These are phyloP conservation scores for Muscidifurax raptorellus DNA, from an alignment of 1,140 invertebrate species.

Conservation along the genomic window DNA sequence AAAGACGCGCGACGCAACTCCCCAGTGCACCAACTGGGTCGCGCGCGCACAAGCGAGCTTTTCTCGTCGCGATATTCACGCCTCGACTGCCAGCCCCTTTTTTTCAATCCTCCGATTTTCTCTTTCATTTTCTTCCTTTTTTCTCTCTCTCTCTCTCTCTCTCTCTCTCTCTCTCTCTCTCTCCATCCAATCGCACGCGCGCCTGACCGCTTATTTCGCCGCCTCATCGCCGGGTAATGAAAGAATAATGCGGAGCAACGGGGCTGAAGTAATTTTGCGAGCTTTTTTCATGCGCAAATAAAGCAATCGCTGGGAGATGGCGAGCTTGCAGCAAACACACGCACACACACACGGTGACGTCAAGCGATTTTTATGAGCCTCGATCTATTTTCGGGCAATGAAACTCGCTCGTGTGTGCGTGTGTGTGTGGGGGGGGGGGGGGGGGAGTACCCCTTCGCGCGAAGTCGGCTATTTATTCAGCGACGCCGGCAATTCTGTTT, in stretches of 20 bases:
- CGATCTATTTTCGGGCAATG: slow-evolving; percentile 27
- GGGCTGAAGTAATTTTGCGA: neutral
- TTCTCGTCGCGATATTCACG: neutral
- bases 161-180: neutral
- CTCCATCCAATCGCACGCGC: neutral
- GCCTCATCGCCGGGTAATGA: neutral
- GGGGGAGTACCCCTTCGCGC: too few relatives aligned
- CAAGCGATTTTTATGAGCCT: slow-evolving; percentile 35
- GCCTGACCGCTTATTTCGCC: neutral
- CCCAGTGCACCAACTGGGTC: neutral
- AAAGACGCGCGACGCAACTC: neutral
- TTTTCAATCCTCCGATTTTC: neutral
- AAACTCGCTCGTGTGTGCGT: neutral
- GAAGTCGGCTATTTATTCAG: slow-evolving; percentile 8
- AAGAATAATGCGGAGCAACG: neutral
- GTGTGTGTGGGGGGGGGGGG: neutral
- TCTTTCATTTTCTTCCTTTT: too few relatives aligned
- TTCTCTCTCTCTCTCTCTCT: neutral
- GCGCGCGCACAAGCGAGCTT: neutral
- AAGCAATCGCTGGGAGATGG: neutral
- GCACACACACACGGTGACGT: neutral
- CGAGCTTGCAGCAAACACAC: neutral
- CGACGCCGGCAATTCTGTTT: neutral
- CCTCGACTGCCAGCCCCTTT: neutral
- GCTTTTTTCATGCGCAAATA: neutral